phyloP scores from a whole-genome alignment of 2,888 invertebrate genomes.

The Drosophila mimetica region DNA sequence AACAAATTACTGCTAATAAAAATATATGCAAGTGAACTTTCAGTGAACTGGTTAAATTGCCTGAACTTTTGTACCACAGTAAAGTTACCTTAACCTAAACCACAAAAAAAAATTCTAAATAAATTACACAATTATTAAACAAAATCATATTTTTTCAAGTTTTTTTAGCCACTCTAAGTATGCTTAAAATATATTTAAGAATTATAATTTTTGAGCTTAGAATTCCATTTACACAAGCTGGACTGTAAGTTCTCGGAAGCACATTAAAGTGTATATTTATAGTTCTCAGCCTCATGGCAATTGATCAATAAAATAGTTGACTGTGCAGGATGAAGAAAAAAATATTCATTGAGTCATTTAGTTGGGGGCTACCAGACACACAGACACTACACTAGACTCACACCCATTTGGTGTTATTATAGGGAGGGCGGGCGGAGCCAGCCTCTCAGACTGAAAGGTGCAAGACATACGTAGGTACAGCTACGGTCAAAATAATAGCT shows the following conservation, averaged over 20 bases:
- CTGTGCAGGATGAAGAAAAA: conserved; percentile 25
- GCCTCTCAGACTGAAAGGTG: conserved; percentile 41
- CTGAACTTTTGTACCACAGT: background rate
- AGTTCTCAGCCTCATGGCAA: conserved; percentile 24
- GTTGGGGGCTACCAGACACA: conserved; percentile 28
- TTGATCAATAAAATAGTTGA: conserved; percentile 40
- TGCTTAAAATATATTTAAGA: background rate
- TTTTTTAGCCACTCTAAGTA: no score
- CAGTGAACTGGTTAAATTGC: conserved; percentile 6
- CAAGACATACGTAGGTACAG: conserved; percentile 16
- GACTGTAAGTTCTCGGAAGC: background rate
- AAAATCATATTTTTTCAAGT: no score
- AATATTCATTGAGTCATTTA: conserved; percentile 59
- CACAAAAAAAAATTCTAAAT: no score
- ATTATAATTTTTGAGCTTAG: background rate
- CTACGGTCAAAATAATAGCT: background rate
- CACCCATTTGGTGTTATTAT: conserved; percentile 19
- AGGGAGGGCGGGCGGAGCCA: conserved; percentile 7
- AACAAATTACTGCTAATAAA: conserved; percentile 10
- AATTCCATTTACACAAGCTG: background rate
- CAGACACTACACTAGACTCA: conserved; percentile 4
- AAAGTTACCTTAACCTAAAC: background rate
- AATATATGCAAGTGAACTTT: conserved; percentile 9
- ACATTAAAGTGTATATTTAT: conserved; percentile 16
- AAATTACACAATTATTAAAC: no score